phyloP scores from a whole-genome alignment of 2,113 vertebrate genomes.

The Cromileptes altivelis region DNA sequence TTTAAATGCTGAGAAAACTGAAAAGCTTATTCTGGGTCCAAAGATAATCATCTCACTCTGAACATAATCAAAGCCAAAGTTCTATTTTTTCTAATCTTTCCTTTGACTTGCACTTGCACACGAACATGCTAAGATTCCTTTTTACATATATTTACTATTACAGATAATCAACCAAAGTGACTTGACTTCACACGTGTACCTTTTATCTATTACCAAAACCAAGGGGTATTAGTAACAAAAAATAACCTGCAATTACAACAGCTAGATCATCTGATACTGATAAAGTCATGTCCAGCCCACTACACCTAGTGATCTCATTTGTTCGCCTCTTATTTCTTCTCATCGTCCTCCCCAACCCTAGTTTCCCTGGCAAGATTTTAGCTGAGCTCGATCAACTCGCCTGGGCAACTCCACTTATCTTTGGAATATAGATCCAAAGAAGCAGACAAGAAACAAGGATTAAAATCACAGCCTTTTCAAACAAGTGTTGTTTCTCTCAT shows the following conservation, averaged over 20 bases:
- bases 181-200: neutral
- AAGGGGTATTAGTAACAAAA: neutral
- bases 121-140: neutral
- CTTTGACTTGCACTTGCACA: no score
- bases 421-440: constrained; percentile 28
- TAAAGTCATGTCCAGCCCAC: neutral
- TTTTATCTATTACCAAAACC: neutral
- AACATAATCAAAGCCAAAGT: no score
- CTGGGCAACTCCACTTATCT: neutral
- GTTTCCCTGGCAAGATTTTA: neutral
- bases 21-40: neutral
- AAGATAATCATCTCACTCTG: neutral
- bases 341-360: neutral
- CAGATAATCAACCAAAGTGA: neutral
- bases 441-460: constrained; percentile 3
- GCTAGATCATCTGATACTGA: neutral
- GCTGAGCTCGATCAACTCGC: neutral
- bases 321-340: constrained; percentile 12
- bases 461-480: constrained; percentile 31
- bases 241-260: neutral
- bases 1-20: neutral
- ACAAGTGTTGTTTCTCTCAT: constrained; percentile 18
- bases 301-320: neutral
- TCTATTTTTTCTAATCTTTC: neutral
- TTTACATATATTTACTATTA: no score